A percentile compares a stretch with the other conserved stretches of the same genome.
Evolutionary conservation across 2,888 invertebrate species (phyloP).

Genomic region (Cactoblastis cactorum): DNA sequence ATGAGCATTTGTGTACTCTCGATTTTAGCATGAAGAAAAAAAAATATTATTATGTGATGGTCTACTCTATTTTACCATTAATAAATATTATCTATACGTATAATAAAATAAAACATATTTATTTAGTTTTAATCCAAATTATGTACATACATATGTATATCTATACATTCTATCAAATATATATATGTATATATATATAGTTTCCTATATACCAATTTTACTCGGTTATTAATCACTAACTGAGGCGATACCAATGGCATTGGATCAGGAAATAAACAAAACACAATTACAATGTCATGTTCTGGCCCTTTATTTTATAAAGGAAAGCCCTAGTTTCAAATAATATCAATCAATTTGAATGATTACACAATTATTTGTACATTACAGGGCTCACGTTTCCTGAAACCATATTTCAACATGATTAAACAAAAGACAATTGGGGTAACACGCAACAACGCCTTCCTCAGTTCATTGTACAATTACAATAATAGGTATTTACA

Average conservation of each 20-base stretch:
- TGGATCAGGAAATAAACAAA: background rate
- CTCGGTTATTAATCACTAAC: no score
- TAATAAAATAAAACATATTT: no score
- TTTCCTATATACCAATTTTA: background rate
- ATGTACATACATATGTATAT: no score
- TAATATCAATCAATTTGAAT: conserved; percentile 15
- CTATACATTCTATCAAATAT: no score
- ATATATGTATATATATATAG: background rate
- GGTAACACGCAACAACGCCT: conserved; percentile 24
- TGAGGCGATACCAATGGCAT: background rate
- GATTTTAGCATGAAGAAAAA: no score
- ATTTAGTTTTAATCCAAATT: no score
- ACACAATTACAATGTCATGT: background rate
- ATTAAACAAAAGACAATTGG: conserved; percentile 24
- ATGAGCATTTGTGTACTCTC: no score
- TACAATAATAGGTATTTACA: conserved; percentile 19
- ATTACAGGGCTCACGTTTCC: conserved; percentile 13
- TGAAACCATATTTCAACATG: conserved; percentile 17
- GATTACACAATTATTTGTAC: conserved; percentile 15
- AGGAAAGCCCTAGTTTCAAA: background rate
- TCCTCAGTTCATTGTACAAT: conserved; percentile 27
- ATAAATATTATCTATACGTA: no score
- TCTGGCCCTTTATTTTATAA: background rate
- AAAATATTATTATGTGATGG: no score
- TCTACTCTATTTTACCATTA: no score